These are phyloP conservation scores for Neoitamus cyanurus DNA, from an alignment of 2,888 invertebrate genomes.

Conservation along the genomic window DNA sequence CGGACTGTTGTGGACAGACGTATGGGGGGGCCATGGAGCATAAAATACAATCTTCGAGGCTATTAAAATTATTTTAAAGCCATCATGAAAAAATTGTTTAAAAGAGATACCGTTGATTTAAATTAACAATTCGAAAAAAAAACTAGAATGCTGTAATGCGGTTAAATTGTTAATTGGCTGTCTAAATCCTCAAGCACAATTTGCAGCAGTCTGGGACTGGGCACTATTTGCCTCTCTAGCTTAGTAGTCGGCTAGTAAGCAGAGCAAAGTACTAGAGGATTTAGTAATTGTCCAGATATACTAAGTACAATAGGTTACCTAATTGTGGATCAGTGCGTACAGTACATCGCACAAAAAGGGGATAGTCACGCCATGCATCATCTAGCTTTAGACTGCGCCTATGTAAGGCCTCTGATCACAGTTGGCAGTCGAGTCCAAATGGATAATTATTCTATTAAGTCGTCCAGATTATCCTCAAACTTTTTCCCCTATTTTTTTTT, in stretches of 20 bases:
- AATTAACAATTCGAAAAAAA: background rate
- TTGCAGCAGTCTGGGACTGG: background rate
- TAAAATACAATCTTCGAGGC: no score
- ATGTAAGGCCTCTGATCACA: background rate
- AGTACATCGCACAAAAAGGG: background rate
- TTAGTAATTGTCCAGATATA: background rate
- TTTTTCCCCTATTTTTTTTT: background rate
- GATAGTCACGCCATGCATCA: background rate
- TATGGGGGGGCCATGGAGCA: no score
- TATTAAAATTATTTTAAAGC: no score
- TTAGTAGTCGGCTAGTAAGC: no score
- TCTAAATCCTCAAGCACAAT: background rate
- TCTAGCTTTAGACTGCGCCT: background rate
- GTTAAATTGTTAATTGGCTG: background rate
- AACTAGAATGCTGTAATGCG: background rate
- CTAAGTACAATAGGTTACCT: no score
- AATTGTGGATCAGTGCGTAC: background rate
- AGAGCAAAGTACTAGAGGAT: background rate
- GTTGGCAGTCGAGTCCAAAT: background rate
- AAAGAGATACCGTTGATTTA: background rate
- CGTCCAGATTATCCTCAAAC: slow-evolving; percentile 21
- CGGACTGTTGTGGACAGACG: background rate
- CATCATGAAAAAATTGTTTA: no score
- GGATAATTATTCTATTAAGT: slow-evolving; percentile 34
- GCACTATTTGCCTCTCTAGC: background rate